Evolutionary conservation across 2,797 vertebrate genomes (phyloP), one percentile per base, ranked within the genome.

Genomic region (Ceryle rudis): DNA sequence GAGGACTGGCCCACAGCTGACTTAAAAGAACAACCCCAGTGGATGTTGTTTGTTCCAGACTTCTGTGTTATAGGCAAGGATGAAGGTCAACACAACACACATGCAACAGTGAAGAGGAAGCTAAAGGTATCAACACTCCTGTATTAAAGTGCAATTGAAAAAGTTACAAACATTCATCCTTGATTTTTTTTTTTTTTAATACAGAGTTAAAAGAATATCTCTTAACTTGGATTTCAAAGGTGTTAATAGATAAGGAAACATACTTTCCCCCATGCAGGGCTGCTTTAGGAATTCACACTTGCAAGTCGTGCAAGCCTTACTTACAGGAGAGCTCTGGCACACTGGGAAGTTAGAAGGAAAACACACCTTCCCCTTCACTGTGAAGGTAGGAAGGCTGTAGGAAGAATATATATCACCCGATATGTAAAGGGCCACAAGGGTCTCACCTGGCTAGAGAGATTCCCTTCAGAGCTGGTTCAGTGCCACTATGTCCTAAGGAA

Each of bases 121-220:
- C 65, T 81, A 75, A 95, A 97, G 86, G 44, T 95, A 97, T 95
- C 85, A 97, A 97, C 70, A 41, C 94, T 95, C 90, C 70, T 97
- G 93, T 97, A 97, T 97, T 97, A 97, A 97, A 97, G 97, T 97
- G 97, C 97, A 97, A 67, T 93, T 93, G 78, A 90, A 88, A 95
- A 95, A 93, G 67, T 97, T 95, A 97, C 86, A 97, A 97, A 97
- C 83, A 94, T 95, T 96, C 74, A 85, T 61, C 23, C 62, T 44
- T 92, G 65, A 14, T 57, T 79, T 79, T 60, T 82, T 83, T 64
- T 81, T 49, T 77, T 80, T 88, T 23, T 22, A 93, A 94, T 89
- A 94, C 60, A 95, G 84, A 93, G 19, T 79, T 60, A 29, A 71
- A 72, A 91, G 74, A 93, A 4, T 81, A 79, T 91, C 47, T 94